A percentile compares a stretch with the other conserved stretches of the same genome.
These are phyloP conservation scores for Sceloporus tristichus DNA, from an alignment of 2,113 vertebrate genomes.

Conservation along the genomic window DNA sequence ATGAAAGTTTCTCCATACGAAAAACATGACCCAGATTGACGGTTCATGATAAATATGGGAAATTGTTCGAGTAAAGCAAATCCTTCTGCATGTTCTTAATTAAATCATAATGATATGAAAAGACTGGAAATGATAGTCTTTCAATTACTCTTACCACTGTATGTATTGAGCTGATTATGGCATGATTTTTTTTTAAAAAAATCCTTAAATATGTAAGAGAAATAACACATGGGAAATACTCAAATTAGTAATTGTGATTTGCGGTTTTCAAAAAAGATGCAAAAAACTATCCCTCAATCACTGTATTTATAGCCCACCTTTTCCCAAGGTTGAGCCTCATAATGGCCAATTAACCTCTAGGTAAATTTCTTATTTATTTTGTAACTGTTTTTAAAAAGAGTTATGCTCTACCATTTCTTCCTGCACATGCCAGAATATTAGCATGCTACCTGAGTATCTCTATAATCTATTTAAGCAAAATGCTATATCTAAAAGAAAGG, in stretches of 20 bases:
- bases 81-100: neutral
- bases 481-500: constrained; percentile 52
- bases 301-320: no score
- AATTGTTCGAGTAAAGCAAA: neutral
- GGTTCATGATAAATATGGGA: neutral
- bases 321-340: no score
- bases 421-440: constrained; percentile 62
- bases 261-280: neutral
- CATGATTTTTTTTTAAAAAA: neutral
- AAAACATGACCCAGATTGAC: neutral
- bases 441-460: constrained; percentile 38
- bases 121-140: constrained; percentile 7
- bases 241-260: constrained; percentile 5
- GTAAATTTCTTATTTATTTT: constrained; percentile 51
- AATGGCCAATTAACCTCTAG: neutral
- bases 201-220: constrained; percentile 13
- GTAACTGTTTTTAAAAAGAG: neutral
- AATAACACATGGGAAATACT: neutral
- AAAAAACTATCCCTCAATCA: neutral
- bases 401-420: constrained; percentile 27
- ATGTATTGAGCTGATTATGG: constrained; percentile 17
- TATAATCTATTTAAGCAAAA: constrained; percentile 39
- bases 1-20: neutral
- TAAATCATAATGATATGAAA: constrained; percentile 27
- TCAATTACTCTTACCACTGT: constrained; percentile 2